Percentiles rank a stretch among this genome's conserved stretches.
These are phyloP conservation scores for Osmerus mordax DNA, from an alignment of 2,113 vertebrate species.

Conservation along the genomic window DNA sequence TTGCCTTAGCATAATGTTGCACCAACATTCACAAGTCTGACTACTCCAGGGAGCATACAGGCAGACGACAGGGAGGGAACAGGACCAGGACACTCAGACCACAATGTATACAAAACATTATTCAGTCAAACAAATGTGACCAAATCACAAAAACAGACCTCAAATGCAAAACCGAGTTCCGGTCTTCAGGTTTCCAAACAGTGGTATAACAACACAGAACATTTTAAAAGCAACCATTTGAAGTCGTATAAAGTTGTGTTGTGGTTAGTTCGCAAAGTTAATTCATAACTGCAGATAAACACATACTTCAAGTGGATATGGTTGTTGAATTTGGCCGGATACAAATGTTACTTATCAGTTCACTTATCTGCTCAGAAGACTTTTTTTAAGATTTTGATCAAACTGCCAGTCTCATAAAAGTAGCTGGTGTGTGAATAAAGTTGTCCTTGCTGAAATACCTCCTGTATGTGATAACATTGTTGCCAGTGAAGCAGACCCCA, in stretches of 20 bases:
- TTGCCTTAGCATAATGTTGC: conserved; percentile 1
- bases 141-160: no score
- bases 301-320: no score
- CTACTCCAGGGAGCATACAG: neutral
- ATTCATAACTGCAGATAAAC: no score
- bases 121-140: neutral
- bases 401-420: neutral
- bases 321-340: no score
- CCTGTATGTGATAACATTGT: neutral
- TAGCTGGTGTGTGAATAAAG: neutral
- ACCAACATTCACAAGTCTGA: neutral
- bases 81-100: neutral
- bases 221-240: no score
- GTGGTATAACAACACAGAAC: no score
- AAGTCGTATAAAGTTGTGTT: no score
- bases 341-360: no score
- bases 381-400: neutral
- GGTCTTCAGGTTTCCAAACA: no score
- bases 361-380: neutral
- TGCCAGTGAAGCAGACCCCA: conserved; percentile 1
- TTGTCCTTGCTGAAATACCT: conserved; percentile 3
- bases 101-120: neutral
- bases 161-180: no score
- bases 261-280: no score
- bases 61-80: neutral